These are phyloP conservation scores for Dasypolia templi DNA, from an alignment of 2,888 invertebrate species.

Conservation along the genomic window DNA sequence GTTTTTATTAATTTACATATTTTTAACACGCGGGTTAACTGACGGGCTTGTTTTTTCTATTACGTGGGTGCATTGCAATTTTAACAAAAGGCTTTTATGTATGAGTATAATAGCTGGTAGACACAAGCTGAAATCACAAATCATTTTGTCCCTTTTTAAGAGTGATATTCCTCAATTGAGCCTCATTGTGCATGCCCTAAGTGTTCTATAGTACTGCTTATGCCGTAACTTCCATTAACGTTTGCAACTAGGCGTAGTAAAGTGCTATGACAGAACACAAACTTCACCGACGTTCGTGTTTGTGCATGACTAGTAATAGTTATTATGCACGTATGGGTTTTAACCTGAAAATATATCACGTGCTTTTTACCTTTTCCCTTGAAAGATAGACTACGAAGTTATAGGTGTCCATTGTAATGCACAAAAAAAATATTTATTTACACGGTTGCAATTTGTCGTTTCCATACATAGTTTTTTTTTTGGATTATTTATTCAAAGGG, in stretches of 20 bases:
- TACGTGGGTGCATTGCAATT: neutral
- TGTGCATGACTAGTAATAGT: neutral
- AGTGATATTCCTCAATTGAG: neutral
- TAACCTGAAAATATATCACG: constrained; percentile 2
- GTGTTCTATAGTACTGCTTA: too few species aligned
- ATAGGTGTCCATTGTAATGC: neutral
- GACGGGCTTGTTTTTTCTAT: too few species aligned
- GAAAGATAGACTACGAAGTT: neutral
- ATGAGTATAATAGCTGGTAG: neutral
- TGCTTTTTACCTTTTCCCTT: neutral
- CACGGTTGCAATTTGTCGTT: neutral
- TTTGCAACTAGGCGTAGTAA: neutral
- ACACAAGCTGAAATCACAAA: neutral
- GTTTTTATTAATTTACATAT: too few species aligned
- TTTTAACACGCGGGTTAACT: too few species aligned
- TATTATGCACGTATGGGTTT: constrained; percentile 28
- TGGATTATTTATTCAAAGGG: too few species aligned
- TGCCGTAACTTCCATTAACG: neutral
- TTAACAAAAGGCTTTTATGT: neutral
- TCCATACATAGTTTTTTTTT: neutral
- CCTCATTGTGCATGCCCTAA: neutral
- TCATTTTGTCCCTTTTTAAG: neutral
- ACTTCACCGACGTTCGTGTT: constrained; percentile 14
- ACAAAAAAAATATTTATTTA: neutral
- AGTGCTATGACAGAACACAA: constrained; percentile 32